These are phyloP conservation scores for Cherax destructor DNA, from an alignment of 1,140 invertebrate species.

Conservation along the genomic window DNA sequence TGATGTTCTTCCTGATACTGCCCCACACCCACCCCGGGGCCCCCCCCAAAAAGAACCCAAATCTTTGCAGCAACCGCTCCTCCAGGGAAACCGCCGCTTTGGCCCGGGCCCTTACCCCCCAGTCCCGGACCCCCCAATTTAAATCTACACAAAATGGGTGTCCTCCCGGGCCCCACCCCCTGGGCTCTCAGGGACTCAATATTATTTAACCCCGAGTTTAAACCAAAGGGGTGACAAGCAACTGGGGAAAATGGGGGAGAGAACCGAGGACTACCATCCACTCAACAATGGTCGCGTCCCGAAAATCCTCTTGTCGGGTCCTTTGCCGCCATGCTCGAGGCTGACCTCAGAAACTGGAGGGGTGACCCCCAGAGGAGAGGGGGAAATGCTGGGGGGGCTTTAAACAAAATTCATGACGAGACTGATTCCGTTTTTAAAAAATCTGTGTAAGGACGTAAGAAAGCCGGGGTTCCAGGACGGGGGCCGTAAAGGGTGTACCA, in stretches of 20 bases:
- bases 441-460: background rate
- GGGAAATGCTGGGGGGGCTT: background rate
- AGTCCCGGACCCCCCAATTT: too few species aligned
- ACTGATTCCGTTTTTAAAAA: background rate
- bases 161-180: too few species aligned
- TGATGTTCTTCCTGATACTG: background rate
- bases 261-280: background rate
- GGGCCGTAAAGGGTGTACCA: background rate
- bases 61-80: background rate
- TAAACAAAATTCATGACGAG: background rate
- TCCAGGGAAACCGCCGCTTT: background rate
- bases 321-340: constrained; percentile 60
- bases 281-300: background rate
- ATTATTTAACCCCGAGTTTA: background rate
- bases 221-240: background rate
- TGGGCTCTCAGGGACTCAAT: background rate
- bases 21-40: background rate
- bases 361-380: constrained; percentile 42
- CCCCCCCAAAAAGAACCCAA: background rate
- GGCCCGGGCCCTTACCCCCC: too few species aligned
- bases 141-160: background rate
- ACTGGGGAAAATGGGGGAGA: background rate
- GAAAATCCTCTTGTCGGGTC: constrained; percentile 44
- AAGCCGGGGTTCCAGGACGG: background rate
- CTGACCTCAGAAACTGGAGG: constrained; percentile 42